Conservation (phyloP, 1,140 invertebrate genomes). For the Belonocnema kinseyi region DNA sequence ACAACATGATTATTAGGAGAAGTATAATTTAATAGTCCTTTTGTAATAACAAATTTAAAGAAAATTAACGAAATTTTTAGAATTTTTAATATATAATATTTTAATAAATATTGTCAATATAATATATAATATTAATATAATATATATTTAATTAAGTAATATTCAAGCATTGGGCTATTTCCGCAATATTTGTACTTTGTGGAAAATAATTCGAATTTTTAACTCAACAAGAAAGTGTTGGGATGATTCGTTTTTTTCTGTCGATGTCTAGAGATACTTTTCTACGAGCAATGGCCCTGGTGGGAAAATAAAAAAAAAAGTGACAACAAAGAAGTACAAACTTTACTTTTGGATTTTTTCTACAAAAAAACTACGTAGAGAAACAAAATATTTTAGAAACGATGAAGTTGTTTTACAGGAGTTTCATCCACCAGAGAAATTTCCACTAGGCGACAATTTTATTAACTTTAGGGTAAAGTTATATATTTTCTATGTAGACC, state of each 20-base stretch:
- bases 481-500: background rate
- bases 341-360: too few species aligned
- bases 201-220: constrained; percentile 2
- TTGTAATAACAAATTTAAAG: background rate
- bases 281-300: background rate
- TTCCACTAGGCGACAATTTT: constrained; percentile 5
- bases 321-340: too few species aligned
- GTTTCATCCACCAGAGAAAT: background rate
- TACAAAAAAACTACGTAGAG: too few species aligned
- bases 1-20: constrained; percentile 5
- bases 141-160: constrained; percentile 22
- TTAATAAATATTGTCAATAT: constrained; percentile 27
- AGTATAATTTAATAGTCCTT: constrained; percentile 9
- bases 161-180: constrained; percentile 23
- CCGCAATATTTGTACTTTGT: constrained; percentile 15
- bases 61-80: background rate
- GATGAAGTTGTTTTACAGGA: too few species aligned
- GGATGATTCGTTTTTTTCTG: background rate
- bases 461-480: constrained; percentile 12
- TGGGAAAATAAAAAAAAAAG: too few species aligned
- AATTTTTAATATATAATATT: constrained; percentile 16
- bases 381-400: too few species aligned
- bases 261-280: constrained; percentile 17
- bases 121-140: constrained; percentile 11
- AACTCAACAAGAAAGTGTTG: background rate